Percentiles rank a stretch among this genome's conserved stretches.
phyloP scores from a whole-genome alignment of 2,888 invertebrate species.

The Drosophila merina region DNA sequence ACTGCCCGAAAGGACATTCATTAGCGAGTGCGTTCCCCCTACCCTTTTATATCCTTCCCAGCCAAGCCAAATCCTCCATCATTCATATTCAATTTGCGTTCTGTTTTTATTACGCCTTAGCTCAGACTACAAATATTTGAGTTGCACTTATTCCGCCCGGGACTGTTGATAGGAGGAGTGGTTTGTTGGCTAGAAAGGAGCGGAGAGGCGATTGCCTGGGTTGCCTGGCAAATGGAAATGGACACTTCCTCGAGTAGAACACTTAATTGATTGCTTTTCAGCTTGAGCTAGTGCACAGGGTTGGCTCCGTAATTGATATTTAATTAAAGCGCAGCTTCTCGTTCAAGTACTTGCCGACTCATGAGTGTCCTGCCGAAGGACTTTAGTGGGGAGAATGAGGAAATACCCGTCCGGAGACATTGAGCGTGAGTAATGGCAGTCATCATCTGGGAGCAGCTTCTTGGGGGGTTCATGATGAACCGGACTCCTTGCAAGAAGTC shows the following conservation, averaged over 20 bases:
- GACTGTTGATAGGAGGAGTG: conserved; percentile 15
- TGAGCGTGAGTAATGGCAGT: conserved; percentile 45
- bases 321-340: conserved; percentile 71
- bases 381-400: background rate
- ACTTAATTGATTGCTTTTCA: conserved; percentile 74
- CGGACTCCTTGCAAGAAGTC: conserved; percentile 16
- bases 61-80: conserved; percentile 4
- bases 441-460: conserved; percentile 20
- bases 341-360: conserved; percentile 63
- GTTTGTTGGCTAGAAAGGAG: background rate
- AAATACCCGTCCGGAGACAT: conserved; percentile 17
- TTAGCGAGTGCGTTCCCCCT: conserved; percentile 45
- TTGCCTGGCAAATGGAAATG: conserved; percentile 1
- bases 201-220: background rate
- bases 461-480: conserved; percentile 6
- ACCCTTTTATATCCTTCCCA: background rate
- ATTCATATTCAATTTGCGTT: conserved; percentile 61
- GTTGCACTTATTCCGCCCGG: conserved; percentile 54
- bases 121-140: conserved; percentile 64
- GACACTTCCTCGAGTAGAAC: conserved; percentile 48
- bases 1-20: conserved; percentile 53
- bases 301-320: conserved; percentile 73
- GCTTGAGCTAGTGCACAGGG: conserved; percentile 42
- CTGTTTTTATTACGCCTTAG: conserved; percentile 55
- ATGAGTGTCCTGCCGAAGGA: conserved; percentile 43